These are phyloP conservation scores for Halictus quadricinctus DNA, from an alignment of 2,888 invertebrate species.

Conservation along the genomic window DNA sequence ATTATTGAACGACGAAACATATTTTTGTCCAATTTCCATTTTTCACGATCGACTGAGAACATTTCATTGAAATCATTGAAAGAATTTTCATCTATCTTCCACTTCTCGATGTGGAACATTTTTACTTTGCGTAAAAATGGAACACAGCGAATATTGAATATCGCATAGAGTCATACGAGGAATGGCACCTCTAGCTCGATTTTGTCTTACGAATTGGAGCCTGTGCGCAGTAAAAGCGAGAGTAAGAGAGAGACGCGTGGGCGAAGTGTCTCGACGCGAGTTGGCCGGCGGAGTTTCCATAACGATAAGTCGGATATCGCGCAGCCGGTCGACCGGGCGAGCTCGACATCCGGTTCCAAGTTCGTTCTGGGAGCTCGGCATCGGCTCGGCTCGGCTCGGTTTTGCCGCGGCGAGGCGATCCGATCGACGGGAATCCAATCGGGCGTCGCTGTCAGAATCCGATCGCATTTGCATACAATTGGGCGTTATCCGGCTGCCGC, in stretches of 20 bases:
- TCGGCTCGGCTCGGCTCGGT: constrained; percentile 9
- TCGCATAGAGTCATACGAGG: neutral
- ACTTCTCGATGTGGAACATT: neutral
- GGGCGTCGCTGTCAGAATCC: constrained; percentile 62
- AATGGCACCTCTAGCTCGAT: neutral
- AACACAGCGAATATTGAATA: neutral
- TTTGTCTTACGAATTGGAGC: neutral
- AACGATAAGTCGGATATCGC: constrained; percentile 61
- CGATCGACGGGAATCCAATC: constrained; percentile 57
- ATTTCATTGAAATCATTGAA: too few species aligned
- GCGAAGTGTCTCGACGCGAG: constrained; percentile 20
- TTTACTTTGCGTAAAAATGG: neutral
- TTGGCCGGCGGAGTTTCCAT: constrained; percentile 43
- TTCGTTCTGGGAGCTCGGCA: constrained; percentile 13
- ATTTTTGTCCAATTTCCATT: too few species aligned
- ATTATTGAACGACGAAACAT: too few species aligned
- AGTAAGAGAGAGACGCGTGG: neutral
- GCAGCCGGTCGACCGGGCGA: constrained; percentile 9
- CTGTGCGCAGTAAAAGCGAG: neutral
- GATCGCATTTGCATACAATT: constrained; percentile 74
- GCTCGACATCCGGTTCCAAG: constrained; percentile 62
- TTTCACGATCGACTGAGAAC: too few species aligned
- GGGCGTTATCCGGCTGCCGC: constrained; percentile 66
- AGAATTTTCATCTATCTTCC: too few species aligned
- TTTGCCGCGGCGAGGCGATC: constrained; percentile 14